Percentiles rank a stretch among this genome's conserved stretches.
phyloP scores from a whole-genome alignment of 2,888 invertebrate genomes.

The Hermaeophaga mercurialis region DNA sequence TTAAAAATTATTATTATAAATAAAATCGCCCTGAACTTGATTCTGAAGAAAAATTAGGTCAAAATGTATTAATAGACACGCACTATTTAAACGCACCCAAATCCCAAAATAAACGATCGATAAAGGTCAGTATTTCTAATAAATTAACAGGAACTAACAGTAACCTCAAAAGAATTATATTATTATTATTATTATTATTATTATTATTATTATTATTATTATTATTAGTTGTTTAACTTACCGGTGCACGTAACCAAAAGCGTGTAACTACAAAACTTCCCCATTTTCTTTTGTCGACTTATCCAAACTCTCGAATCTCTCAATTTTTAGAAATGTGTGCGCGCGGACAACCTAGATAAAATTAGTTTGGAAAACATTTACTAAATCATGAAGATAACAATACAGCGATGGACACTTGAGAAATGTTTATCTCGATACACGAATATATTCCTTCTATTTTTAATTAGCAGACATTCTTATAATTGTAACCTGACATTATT shows the following conservation, averaged over 20 bases:
- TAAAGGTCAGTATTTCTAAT: neutral
- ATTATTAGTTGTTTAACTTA: conserved; percentile 5
- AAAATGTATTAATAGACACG: too few species aligned
- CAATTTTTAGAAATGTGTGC: neutral
- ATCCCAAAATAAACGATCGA: neutral
- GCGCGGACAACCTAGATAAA: neutral
- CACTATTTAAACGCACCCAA: neutral
- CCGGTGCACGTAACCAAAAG: conserved; percentile 12
- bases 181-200: neutral
- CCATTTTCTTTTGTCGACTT: too few species aligned
- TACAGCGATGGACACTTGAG: neutral
- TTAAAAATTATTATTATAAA: too few species aligned
- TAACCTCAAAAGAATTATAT: neutral
- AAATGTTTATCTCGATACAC: conserved; percentile 16
- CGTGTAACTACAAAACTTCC: conserved; percentile 8
- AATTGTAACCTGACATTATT: too few species aligned
- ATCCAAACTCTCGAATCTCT: neutral
- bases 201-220: too few species aligned
- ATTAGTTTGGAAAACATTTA: conserved; percentile 6
- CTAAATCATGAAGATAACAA: neutral
- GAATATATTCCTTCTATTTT: too few species aligned
- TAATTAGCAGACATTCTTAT: too few species aligned
- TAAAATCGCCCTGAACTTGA: too few species aligned
- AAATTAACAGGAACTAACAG: neutral
- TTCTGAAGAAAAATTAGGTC: too few species aligned